Evolutionary conservation across 2,888 invertebrate genomes (phyloP).

Genomic region (Chironomus tentans): DNA sequence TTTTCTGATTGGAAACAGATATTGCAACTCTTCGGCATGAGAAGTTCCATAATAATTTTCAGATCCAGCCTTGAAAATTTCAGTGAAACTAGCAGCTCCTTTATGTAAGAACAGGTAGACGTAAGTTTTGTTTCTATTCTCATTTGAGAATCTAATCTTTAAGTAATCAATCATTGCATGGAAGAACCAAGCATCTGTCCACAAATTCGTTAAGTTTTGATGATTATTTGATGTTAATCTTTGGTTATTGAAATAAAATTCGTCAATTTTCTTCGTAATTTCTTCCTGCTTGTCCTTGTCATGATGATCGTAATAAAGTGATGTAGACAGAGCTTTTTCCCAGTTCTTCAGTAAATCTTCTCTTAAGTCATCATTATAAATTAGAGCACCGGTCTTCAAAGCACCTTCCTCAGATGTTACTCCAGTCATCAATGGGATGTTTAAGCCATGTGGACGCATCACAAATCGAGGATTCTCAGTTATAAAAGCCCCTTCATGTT

Average conservation of each 20-base stretch:
- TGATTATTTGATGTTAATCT: slow-evolving; percentile 43
- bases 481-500: slow-evolving; percentile 58
- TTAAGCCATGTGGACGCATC: slow-evolving; percentile 35
- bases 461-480: slow-evolving; percentile 47
- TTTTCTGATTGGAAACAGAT: slow-evolving; percentile 62
- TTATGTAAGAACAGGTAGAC: slow-evolving; percentile 59
- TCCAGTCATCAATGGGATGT: slow-evolving; percentile 62
- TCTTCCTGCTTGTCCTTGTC: slow-evolving; percentile 39
- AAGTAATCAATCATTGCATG: slow-evolving; percentile 55
- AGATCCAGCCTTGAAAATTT: slow-evolving; percentile 56
- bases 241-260: slow-evolving; percentile 48
- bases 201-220: slow-evolving; percentile 33
- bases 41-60: slow-evolving; percentile 59
- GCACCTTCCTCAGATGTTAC: slow-evolving; percentile 65
- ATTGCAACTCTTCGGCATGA: slow-evolving; percentile 75
- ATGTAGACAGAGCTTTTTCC: slow-evolving; percentile 48
- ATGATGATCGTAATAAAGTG: slow-evolving; percentile 52
- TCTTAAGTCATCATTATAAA: slow-evolving; percentile 43
- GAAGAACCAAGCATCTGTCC: slow-evolving; percentile 60
- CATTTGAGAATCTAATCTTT: slow-evolving; percentile 32
- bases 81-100: slow-evolving; percentile 59
- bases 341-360: slow-evolving; percentile 46
- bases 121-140: slow-evolving; percentile 47
- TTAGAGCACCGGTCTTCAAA: slow-evolving; percentile 32
- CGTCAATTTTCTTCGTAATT: slow-evolving; percentile 46